phyloP scores from a whole-genome alignment of 2,888 invertebrate genomes.

The Himalopsyche japonica region DNA sequence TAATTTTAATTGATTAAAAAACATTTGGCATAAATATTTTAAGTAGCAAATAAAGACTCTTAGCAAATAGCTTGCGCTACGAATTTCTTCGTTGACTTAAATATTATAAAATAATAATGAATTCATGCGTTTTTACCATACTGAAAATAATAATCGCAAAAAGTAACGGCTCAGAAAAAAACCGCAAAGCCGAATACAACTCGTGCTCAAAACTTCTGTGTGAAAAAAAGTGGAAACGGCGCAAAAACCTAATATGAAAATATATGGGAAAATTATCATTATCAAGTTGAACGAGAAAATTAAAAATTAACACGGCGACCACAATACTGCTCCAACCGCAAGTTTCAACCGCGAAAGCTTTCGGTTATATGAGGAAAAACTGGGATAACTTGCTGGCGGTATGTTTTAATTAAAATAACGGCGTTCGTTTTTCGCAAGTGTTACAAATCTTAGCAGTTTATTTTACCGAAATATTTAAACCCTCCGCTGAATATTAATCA shows the following conservation, averaged over 20 bases:
- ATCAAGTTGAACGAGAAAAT: slow-evolving; percentile 27
- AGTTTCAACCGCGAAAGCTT: background rate
- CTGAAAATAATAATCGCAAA: background rate
- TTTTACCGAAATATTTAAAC: background rate
- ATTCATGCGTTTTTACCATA: background rate
- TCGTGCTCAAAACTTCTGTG: background rate
- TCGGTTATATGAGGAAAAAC: background rate
- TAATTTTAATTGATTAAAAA: background rate
- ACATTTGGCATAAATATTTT: background rate
- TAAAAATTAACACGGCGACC: slow-evolving; percentile 33
- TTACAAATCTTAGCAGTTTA: background rate
- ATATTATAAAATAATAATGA: background rate
- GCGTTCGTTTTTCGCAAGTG: background rate
- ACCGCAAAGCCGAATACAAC: background rate
- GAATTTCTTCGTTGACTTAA: background rate
- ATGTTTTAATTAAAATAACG: background rate
- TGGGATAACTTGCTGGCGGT: background rate
- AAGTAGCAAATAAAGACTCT: too few relatives aligned
- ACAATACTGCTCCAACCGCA: background rate
- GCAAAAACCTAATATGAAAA: slow-evolving; percentile 26
- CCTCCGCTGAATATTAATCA: background rate
- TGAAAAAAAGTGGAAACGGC: background rate
- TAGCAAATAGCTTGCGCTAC: background rate
- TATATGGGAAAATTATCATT: slow-evolving; percentile 25
- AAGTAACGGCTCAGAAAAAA: background rate